Base-by-base conservation (phyloP, 2,113 vertebrate species). In the Zapus hudsonius region DNA sequence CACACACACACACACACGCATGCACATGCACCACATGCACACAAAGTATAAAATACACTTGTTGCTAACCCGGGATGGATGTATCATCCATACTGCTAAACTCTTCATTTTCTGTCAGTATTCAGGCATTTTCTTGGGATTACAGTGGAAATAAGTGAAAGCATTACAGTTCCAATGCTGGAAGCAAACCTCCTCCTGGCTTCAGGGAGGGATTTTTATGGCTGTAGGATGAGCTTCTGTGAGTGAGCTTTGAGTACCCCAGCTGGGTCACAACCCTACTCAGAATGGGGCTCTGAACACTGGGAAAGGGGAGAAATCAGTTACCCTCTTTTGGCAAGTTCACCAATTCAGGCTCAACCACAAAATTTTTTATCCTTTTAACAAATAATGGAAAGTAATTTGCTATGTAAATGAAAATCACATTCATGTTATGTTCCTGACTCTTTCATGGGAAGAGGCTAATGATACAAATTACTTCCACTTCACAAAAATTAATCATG, bases 351-450 rank as follows among this genome's bases (percentile, higher is more conserved):
- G 12, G 40, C 31, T 75, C 61, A 92, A 70, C 52, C 40, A n/a
- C 42, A 67, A 9, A 36, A 10, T 64, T 86, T 38, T 55, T 69
- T 33, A 23, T 59, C 38, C 31, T 73, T 27, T 91, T 84, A 95
- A 38, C 90, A 96, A 64, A 83, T 57, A 83, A 96, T 95, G 23
- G 61, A 76, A 92, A 66, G 61, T 91, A 91, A 76, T 64, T 76
- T 78, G 13, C 31, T 66, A 4, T 61, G 67, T 80, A 96, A 95
- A 96, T 29, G 52, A 59, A 90, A 40, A 78, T 92, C 91, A 63
- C 6, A 38, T 85, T 95, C 61, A 70, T 74, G 95, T 96, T 61
- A 84, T 44, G 36, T 88, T 94, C 90, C 75, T 90, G 92, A 76
- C 15, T 90, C 25, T 70, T 93, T 47, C 44, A 57, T 88, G 90